Conservation (phyloP, 2,888 invertebrate genomes). For the Eupithecia subumbrata region DNA sequence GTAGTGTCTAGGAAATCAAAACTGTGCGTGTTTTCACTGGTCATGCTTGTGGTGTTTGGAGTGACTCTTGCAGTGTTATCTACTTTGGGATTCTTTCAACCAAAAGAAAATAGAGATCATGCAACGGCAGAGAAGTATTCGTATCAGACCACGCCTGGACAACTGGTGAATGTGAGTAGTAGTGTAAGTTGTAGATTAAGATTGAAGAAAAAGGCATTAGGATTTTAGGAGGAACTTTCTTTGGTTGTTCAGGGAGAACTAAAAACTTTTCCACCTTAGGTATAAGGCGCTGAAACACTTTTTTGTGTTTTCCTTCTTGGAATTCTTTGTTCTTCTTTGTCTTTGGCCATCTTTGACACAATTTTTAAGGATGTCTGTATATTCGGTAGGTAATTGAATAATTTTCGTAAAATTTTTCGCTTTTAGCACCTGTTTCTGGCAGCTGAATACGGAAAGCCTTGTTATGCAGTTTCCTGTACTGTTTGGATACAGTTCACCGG, state of each 20-base stretch:
- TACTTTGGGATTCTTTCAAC: slow-evolving; percentile 55
- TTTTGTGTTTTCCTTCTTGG: not conserved
- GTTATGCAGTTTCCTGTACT: not conserved
- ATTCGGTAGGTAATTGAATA: not conserved
- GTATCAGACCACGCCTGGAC: slow-evolving; percentile 53
- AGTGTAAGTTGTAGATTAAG: not conserved
- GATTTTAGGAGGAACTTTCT: not conserved
- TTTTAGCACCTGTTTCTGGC: too few relatives aligned
- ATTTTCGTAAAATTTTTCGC: not conserved
- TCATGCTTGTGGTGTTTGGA: slow-evolving; percentile 64
- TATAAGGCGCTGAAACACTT: not conserved
- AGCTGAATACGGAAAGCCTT: not conserved
- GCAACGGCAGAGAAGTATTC: slow-evolving; percentile 68
- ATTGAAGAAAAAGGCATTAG: slow-evolving; percentile 47
- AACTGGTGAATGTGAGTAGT: slow-evolving; percentile 50
- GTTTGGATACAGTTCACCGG: not conserved
- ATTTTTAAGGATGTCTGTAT: not conserved
- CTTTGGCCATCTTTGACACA: not conserved
- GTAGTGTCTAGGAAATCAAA: slow-evolving; percentile 71
- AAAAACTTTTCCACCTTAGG: not conserved
- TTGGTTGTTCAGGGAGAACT: not conserved
- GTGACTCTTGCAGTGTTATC: slow-evolving; percentile 68
- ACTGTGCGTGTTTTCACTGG: slow-evolving; percentile 64
- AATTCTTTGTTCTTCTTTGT: not conserved
- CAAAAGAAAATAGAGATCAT: slow-evolving; percentile 52